Base-by-base conservation (phyloP, 1,140 invertebrate genomes). In the Psix sp. region DNA sequence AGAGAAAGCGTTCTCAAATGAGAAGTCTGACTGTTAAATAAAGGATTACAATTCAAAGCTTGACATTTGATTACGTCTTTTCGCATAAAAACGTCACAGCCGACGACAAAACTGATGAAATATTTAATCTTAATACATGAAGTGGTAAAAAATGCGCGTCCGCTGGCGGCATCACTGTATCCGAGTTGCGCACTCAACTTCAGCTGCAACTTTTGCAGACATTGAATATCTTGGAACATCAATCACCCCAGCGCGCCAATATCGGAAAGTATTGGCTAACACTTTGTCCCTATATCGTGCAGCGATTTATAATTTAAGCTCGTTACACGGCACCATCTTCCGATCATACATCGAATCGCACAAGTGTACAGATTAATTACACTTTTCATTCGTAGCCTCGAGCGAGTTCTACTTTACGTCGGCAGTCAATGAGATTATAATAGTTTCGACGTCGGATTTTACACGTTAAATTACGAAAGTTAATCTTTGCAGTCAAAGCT, bases 171-270 rank as follows among this genome's bases (percentile, higher is more conserved):
- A 38, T 40, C 33, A 38, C 39, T 63, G 59, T 51, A 63, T 72
- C 51, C 33, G 38, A 57, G 48, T 24, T 38, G 29, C 39, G 36
- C 16, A 20, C 14, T 6, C 13, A 71, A 71, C 33, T 71, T 78
- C 40, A 21, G 57, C 49, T 35, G 57, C 36, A 84, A 83, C 72
- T 84, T 84, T 82, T 60, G 77, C 79, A 84, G 81, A 85, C 83
- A 85, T 84, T 84, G 79, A 84, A 85, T 84, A 84, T 85, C 83
- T 81, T 72, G 81, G 77, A 82, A 80, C 81, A 85, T 84, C 84
- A 84, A 85, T 85, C 83, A 84, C 73, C 59, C 43, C 38, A 42
- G 57, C 54, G 60, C 49, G 65, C 71, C 82, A 86, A 84, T 86
- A 84, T 84, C 79, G 74, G 71, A 84, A 85, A 84, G 83, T 84